Base-by-base conservation (phyloP, 2,888 invertebrate species). In the Tribolium freemani region DNA sequence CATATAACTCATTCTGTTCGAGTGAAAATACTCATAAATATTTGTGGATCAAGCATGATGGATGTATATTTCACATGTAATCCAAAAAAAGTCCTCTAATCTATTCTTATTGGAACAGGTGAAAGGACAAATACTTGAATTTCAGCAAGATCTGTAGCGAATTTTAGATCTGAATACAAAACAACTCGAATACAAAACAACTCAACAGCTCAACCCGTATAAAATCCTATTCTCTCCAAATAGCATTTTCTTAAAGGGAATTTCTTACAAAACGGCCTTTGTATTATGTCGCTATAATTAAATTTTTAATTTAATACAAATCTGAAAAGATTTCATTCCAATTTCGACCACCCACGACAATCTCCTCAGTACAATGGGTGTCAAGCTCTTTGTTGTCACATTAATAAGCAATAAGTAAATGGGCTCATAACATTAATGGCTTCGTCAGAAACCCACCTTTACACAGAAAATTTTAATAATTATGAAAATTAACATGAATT, bases 341-440 rank as follows among this genome's bases (percentile, higher is more conserved):
- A 58, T 13, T 48, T 44, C 31, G 44, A 44, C 13, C 30, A 38
- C 8, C 63, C 31, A 31, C 51, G 11, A 31, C 44, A 21, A 53
- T 53, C 4, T 26, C 26, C 31, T n/a, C 16, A 58, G 45, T 44
- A 58, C 58, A 63, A 63, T 50, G 38, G 38, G 61, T 50, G 61
- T 61, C 61, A 61, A 20, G 63, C 51, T 26, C 63, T 48, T 63
- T 63, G 63, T 63, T 50, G 63, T 31, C 48, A 48, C 48, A 63
- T 63, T 63, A 63, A 63, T 63, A 63, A 50, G 63, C 63, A 63
- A 63, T 63, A 63, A 63, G 46, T 60, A 60, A 60, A 60, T 21
- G 48, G 46, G 50, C 50, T 63, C 31, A 16, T 50, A 48, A 31
- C 20, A 26, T 51, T 31, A 9, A 30, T 30, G 21, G 30, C 54